These are phyloP conservation scores for Aegithalos caudatus DNA, from an alignment of 2,113 vertebrate genomes.

Conservation along the genomic window DNA sequence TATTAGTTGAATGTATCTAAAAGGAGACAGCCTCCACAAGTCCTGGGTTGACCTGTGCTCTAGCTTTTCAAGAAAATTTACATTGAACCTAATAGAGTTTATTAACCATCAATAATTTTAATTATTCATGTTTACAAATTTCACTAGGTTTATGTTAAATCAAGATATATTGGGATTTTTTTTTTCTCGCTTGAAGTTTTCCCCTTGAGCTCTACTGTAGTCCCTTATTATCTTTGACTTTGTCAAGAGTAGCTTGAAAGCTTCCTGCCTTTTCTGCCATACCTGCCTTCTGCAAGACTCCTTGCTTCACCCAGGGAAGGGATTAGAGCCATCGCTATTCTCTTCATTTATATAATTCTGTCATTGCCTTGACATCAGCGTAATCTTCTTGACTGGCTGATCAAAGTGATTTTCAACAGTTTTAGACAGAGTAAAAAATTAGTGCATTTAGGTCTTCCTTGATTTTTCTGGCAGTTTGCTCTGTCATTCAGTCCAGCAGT, in stretches of 20 bases:
- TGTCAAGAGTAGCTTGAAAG: neutral
- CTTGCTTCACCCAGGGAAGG: neutral
- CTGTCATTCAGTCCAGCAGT: neutral
- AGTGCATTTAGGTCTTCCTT: conserved; percentile 9
- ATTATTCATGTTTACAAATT: neutral
- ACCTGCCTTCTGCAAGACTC: neutral
- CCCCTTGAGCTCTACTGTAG: neutral
- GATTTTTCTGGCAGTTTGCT: conserved; percentile 28
- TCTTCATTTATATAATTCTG: conserved; percentile 52
- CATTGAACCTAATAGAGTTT: neutral
- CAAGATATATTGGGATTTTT: neutral
- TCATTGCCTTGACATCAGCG: neutral
- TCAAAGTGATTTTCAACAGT: conserved; percentile 52
- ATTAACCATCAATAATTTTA: neutral
- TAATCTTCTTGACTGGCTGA: conserved; percentile 60
- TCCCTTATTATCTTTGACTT: neutral
- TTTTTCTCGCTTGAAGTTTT: neutral
- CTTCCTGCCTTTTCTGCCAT: neutral
- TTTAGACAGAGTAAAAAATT: conserved; percentile 44
- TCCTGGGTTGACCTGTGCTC: neutral
- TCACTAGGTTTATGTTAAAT: neutral
- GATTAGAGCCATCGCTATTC: neutral
- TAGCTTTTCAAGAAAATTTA: neutral
- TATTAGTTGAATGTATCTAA: neutral
- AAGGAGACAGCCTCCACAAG: neutral